Evolutionary conservation across 1,140 invertebrate species (phyloP).

Genomic region (Panulirus ornatus): DNA sequence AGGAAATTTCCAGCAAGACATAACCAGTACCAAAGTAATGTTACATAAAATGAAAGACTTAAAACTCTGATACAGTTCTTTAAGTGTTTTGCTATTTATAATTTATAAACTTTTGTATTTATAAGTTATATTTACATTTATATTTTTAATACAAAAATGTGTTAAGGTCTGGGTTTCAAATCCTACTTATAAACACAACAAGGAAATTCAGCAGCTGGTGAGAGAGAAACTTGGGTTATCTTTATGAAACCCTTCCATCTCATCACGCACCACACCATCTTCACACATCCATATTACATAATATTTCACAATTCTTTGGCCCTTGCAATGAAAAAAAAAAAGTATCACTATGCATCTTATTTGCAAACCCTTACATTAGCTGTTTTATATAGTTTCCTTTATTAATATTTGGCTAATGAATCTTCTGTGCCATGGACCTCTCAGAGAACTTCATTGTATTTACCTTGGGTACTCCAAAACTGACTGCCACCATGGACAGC

Average conservation of each 20-base stretch:
- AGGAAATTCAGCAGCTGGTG: background rate
- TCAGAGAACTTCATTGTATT: background rate
- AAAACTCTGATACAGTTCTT: constrained; percentile 11
- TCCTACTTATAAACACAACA: background rate
- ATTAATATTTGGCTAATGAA: too few species aligned
- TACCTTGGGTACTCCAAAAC: background rate
- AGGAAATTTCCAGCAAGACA: constrained; percentile 3
- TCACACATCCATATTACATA: background rate
- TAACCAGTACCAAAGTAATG: constrained; percentile 7
- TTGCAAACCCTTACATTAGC: background rate
- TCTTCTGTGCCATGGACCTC: background rate
- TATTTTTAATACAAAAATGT: background rate
- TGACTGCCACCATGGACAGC: too few species aligned
- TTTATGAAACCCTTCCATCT: background rate
- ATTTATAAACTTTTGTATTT: constrained; percentile 40
- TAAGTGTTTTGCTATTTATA: constrained; percentile 33
- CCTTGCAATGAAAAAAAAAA: background rate
- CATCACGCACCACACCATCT: background rate
- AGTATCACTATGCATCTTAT: background rate
- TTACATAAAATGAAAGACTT: constrained; percentile 65
- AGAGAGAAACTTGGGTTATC: background rate
- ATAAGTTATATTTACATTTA: constrained; percentile 38
- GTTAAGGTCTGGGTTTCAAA: constrained; percentile 1
- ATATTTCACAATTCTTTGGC: constrained; percentile 5
- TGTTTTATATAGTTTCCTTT: too few species aligned